Percentiles rank a stretch among this genome's conserved stretches.
Conservation (phyloP, 2,797 vertebrate species). For the Pseudomugil gertrudae region DNA sequence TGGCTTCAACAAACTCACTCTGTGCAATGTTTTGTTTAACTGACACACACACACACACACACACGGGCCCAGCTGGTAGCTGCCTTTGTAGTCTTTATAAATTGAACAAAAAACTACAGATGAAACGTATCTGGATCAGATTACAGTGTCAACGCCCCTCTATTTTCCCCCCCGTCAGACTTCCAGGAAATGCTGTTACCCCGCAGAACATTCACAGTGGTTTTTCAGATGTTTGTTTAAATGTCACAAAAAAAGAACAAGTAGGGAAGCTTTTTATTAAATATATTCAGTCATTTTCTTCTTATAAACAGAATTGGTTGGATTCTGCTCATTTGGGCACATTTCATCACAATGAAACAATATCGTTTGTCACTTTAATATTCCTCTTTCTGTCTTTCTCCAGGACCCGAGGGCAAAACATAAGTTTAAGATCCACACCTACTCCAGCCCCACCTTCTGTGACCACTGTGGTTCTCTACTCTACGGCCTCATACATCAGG, state of each 20-base stretch:
- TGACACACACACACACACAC: background rate
- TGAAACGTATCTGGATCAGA: slow-evolving; percentile 24
- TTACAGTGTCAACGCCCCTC: background rate
- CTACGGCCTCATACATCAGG: slow-evolving; percentile 92
- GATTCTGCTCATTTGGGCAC: background rate
- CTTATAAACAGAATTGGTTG: background rate
- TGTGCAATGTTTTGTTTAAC: background rate
- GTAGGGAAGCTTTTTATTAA: background rate
- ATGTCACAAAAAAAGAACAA: background rate
- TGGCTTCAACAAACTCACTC: slow-evolving; percentile 20
- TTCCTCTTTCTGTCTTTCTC: background rate
- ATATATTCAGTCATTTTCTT: slow-evolving; percentile 4
- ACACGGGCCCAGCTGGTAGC: background rate
- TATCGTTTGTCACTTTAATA: background rate
- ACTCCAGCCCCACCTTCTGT: slow-evolving; percentile 98
- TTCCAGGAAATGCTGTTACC: slow-evolving; percentile 5
- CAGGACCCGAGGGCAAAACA: slow-evolving; percentile 96
- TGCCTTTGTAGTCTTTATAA: slow-evolving; percentile 14
- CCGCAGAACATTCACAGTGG: background rate
- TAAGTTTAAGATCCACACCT: slow-evolving; percentile 96
- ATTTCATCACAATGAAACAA: background rate
- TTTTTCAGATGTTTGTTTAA: slow-evolving; percentile 1
- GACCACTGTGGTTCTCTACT: slow-evolving; percentile 96
- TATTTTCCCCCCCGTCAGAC: background rate
- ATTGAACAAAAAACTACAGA: slow-evolving; percentile 17